Evolutionary conservation across 2,888 invertebrate species (phyloP).

Genomic region (Eupithecia abbreviata): DNA sequence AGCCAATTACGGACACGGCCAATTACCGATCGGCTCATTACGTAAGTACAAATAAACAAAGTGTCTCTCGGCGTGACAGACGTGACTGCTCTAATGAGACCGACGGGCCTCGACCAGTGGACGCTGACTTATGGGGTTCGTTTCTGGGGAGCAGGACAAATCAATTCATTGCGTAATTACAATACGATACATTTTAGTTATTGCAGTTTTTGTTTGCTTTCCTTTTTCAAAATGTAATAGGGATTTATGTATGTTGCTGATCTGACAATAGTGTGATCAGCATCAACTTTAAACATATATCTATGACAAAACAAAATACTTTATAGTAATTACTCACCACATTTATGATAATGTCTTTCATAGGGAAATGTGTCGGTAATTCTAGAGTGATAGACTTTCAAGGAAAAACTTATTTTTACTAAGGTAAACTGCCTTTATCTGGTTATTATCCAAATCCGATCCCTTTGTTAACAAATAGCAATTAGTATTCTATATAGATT

Average conservation of each 20-base stretch:
- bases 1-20: constrained; percentile 22
- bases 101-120: not conserved
- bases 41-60: constrained; percentile 28
- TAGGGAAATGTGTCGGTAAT: too few species aligned
- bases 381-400: not conserved
- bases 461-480: too few species aligned
- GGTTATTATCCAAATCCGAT: not conserved
- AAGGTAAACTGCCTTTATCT: not conserved
- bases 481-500: too few species aligned
- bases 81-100: constrained; percentile 29
- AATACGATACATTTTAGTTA: not conserved
- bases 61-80: constrained; percentile 22
- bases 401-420: not conserved
- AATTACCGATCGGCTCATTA: constrained; percentile 28
- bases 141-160: not conserved
- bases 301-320: not conserved
- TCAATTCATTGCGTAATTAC: not conserved
- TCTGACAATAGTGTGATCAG: not conserved
- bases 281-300: not conserved
- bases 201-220: not conserved
- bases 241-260: not conserved
- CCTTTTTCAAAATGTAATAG: not conserved
- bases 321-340: too few species aligned
- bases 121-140: constrained; percentile 2
- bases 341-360: too few species aligned